phyloP scores from a whole-genome alignment of 2,888 invertebrate species.

The Oxystoma pomonae region DNA sequence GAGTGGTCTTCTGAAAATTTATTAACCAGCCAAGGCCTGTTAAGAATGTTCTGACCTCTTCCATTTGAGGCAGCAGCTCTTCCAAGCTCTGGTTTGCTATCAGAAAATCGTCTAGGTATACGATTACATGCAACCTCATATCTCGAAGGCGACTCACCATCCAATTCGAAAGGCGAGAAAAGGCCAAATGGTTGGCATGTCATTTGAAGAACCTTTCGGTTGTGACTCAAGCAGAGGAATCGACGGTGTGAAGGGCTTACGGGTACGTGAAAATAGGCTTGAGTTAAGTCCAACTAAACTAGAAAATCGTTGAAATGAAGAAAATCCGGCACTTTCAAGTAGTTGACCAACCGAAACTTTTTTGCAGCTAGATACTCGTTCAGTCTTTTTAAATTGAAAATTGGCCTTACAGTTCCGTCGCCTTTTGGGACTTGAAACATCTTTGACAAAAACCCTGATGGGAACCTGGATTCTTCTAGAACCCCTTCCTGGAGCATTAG shows the following conservation, averaged over 20 bases:
- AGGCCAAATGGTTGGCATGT: constrained; percentile 9
- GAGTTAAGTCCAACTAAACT: constrained; percentile 25
- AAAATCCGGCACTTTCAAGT: constrained; percentile 23
- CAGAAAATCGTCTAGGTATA: constrained; percentile 18
- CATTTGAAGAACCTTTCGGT: constrained; percentile 7
- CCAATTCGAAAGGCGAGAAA: constrained; percentile 8
- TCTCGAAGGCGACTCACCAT: constrained; percentile 11
- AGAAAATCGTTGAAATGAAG: constrained; percentile 22
- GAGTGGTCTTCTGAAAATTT: constrained; percentile 15
- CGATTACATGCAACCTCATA: constrained; percentile 12
- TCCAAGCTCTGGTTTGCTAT: constrained; percentile 9
- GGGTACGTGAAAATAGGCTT: constrained; percentile 26
- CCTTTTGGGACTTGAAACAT: constrained; percentile 16
- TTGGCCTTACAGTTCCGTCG: constrained; percentile 2
- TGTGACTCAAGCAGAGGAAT: background rate
- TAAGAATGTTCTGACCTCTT: background rate
- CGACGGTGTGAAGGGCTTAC: constrained; percentile 5
- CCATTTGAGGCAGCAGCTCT: constrained; percentile 5
- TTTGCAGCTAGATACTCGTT: constrained; percentile 11
- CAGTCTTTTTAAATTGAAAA: constrained; percentile 10
- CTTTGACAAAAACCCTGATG: constrained; percentile 12
- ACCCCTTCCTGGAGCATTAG: too few relatives aligned
- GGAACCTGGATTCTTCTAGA: background rate
- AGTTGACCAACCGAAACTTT: constrained; percentile 23
- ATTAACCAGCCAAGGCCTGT: background rate